Evolutionary conservation across 1,140 invertebrate species (phyloP).

Genomic region (Papilio machaon): DNA sequence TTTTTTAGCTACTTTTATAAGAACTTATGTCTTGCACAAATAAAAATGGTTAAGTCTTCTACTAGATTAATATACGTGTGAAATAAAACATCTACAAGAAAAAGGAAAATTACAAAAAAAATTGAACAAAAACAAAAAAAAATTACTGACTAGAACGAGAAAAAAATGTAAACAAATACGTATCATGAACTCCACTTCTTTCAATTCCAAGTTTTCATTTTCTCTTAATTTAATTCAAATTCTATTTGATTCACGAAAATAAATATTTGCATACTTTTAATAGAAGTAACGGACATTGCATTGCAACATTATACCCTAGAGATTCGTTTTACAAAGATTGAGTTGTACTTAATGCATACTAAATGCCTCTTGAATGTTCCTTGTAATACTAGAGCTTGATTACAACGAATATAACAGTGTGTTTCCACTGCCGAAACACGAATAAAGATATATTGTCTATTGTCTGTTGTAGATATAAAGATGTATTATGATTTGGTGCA

Average conservation of each 20-base stretch:
- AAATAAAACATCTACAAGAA: too few species aligned
- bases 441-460: neutral
- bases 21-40: too few species aligned
- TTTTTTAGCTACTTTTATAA: neutral
- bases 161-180: too few species aligned
- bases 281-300: neutral
- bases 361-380: neutral
- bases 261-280: neutral
- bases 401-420: neutral
- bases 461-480: too few species aligned
- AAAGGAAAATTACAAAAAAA: too few species aligned
- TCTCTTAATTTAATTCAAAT: too few species aligned
- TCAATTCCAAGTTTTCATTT: neutral
- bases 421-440: neutral
- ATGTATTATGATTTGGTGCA: too few species aligned
- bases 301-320: constrained; percentile 5
- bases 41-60: too few species aligned
- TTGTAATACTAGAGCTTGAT: neutral
- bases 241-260: neutral
- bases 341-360: constrained; percentile 31
- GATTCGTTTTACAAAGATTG: neutral
- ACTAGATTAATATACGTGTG: too few species aligned
- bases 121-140: too few species aligned
- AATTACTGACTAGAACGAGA: too few species aligned
- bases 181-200: too few species aligned